A percentile compares a stretch with the other conserved stretches of the same genome.
These are phyloP conservation scores for Octopus bimaculoides DNA, from an alignment of 1,140 invertebrate genomes.

Conservation along the genomic window DNA sequence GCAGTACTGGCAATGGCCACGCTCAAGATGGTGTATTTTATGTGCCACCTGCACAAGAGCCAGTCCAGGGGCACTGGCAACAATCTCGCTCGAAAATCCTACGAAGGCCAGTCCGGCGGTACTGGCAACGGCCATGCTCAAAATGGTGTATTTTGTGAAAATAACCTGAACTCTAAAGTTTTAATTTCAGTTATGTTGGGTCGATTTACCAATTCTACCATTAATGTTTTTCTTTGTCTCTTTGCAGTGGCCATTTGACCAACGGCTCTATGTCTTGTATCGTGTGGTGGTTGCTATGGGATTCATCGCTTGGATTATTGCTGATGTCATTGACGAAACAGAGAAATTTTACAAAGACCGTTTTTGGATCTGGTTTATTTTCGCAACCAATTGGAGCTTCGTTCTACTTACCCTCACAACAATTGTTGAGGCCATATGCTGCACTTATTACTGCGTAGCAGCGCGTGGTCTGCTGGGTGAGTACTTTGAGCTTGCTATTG, in stretches of 20 bases:
- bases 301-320: constrained; percentile 37
- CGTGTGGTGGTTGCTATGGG: constrained; percentile 28
- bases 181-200: too few relatives aligned
- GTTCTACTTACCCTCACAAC: constrained; percentile 34
- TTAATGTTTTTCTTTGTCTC: neutral
- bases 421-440: constrained; percentile 34
- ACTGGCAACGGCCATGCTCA: too few relatives aligned
- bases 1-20: too few relatives aligned
- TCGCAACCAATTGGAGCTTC: constrained; percentile 52
- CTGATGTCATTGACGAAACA: constrained; percentile 42
- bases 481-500: constrained; percentile 1
- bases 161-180: too few relatives aligned
- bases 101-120: too few relatives aligned
- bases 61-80: too few relatives aligned
- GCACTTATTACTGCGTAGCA: constrained; percentile 30
- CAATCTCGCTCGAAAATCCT: too few relatives aligned
- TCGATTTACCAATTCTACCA: too few relatives aligned
- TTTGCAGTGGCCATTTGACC: constrained; percentile 42
- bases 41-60: too few relatives aligned
- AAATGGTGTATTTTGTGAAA: too few relatives aligned
- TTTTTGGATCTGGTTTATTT: constrained; percentile 42
- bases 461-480: constrained; percentile 38
- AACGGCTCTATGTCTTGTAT: constrained; percentile 37
- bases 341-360: constrained; percentile 37
- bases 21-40: too few relatives aligned